Percentiles rank a stretch among this genome's conserved stretches.
Conservation (phyloP, 2,797 vertebrate species). For the Crypturellus tataupa region DNA sequence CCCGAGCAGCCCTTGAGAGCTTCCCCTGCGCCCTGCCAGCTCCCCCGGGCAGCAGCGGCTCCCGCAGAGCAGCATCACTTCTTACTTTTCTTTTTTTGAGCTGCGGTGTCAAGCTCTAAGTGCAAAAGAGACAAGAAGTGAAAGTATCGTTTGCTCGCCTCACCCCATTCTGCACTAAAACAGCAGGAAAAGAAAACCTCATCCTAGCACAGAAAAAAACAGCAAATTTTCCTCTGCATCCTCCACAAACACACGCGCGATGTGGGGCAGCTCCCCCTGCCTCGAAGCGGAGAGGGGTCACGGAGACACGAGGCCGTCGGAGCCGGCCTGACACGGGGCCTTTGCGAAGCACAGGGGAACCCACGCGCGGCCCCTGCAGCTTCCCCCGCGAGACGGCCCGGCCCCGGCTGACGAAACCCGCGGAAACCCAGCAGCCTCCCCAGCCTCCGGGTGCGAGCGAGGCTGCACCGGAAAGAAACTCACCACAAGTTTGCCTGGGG, state of each 20-base stretch:
- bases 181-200: not conserved
- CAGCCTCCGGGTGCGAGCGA: not conserved
- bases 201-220: not conserved
- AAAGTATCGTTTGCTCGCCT: not conserved
- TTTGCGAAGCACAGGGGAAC: no score
- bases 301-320: no score
- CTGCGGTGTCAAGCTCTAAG: not conserved
- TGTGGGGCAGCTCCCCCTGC: no score
- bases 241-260: not conserved
- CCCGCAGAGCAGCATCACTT: no score
- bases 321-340: no score
- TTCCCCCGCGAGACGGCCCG: not conserved
- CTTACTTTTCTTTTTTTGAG: not conserved
- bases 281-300: no score
- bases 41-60: no score
- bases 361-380: not conserved
- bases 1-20: no score
- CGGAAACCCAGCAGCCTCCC: not conserved
- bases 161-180: not conserved
- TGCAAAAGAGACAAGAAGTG: constrained; percentile 18
- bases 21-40: no score
- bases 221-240: not conserved
- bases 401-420: not conserved
- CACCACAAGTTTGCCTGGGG: not conserved
- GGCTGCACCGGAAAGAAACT: not conserved